Percentiles rank a stretch among this genome's conserved stretches.
Conservation (phyloP, 2,113 vertebrate genomes). For the Verasper variegatus region DNA sequence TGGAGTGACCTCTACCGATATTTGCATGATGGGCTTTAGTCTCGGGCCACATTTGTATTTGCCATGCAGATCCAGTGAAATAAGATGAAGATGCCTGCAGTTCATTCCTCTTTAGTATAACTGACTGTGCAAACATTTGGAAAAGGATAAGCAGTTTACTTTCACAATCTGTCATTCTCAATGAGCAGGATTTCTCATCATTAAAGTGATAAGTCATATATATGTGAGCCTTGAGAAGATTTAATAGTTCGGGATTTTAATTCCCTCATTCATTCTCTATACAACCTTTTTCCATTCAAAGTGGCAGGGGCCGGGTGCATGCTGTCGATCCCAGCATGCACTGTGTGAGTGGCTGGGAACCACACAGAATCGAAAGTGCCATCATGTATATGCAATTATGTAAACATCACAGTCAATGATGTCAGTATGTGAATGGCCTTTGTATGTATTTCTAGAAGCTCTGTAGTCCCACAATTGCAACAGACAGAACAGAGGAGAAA, state of each 20-base stretch:
- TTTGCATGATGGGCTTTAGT: conserved; percentile 79
- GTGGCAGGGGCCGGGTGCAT: too few relatives aligned
- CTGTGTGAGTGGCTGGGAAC: background rate
- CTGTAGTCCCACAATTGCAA: conserved; percentile 68
- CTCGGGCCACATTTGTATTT: conserved; percentile 61
- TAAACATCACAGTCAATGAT: conserved; percentile 48
- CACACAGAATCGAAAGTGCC: conserved; percentile 26
- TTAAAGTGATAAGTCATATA: background rate
- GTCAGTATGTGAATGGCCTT: conserved; percentile 71
- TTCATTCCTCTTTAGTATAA: conserved; percentile 41
- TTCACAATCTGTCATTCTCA: background rate
- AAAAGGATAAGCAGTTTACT: background rate
- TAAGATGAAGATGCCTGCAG: conserved; percentile 46
- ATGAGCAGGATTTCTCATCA: background rate
- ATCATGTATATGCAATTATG: conserved; percentile 31
- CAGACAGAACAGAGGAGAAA: conserved; percentile 15
- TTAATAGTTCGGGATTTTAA: background rate
- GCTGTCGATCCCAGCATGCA: conserved; percentile 10
- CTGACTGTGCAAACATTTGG: background rate
- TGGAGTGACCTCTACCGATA: conserved; percentile 68
- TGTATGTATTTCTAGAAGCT: conserved; percentile 48
- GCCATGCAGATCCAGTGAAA: conserved; percentile 71
- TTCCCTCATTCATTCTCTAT: background rate
- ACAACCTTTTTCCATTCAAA: background rate
- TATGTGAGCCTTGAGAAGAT: background rate